phyloP scores from a whole-genome alignment of 2,797 vertebrate genomes.

The Coilia nasus region DNA sequence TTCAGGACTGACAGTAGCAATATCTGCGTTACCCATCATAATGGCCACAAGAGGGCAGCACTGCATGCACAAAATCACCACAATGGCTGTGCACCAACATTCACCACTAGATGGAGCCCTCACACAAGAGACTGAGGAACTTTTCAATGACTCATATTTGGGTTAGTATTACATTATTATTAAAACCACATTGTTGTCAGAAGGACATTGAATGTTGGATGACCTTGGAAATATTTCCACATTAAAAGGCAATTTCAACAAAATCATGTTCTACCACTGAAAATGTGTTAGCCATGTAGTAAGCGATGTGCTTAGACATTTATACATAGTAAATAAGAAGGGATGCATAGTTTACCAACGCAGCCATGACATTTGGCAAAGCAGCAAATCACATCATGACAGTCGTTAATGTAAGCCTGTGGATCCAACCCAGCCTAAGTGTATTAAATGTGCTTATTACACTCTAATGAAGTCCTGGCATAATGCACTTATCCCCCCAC shows the following conservation, averaged over 20 bases:
- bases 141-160: neutral
- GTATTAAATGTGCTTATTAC: too few species aligned
- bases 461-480: neutral
- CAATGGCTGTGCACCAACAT: neutral
- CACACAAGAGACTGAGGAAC: neutral
- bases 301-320: too few species aligned
- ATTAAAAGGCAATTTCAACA: too few species aligned
- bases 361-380: neutral
- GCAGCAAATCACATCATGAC: neutral
- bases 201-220: too few species aligned
- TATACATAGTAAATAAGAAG: too few species aligned
- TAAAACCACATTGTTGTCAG: neutral
- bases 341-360: too few species aligned
- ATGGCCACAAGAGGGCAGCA: neutral
- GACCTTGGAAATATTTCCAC: too few species aligned
- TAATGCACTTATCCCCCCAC: slow-evolving; percentile 9
- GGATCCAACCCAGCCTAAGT: neutral
- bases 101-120: slow-evolving; percentile 9
- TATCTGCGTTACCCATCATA: too few species aligned
- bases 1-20: neutral
- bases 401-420: neutral
- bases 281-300: too few species aligned
- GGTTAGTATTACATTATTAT: slow-evolving; percentile 27
- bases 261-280: too few species aligned
- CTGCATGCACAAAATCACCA: neutral